Conservation (phyloP, 2,888 invertebrate genomes). For the Volucella zonaria region DNA sequence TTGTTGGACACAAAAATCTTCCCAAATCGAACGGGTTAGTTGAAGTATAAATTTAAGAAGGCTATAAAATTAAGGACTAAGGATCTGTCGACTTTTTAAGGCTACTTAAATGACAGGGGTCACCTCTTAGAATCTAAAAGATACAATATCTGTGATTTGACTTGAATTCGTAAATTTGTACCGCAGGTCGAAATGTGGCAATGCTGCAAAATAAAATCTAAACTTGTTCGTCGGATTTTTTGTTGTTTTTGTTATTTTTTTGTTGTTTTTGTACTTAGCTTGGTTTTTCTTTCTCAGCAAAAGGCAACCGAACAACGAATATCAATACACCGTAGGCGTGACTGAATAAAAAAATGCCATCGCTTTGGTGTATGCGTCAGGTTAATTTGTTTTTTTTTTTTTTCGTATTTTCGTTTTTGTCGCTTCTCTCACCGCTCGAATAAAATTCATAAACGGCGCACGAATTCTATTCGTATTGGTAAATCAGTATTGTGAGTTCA, state of each 20-base stretch:
- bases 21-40: background rate
- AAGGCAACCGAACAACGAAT: constrained; percentile 68
- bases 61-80: background rate
- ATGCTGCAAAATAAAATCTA: constrained; percentile 58
- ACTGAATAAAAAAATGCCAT: constrained; percentile 73
- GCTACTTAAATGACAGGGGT: too few relatives aligned
- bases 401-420: constrained; percentile 40
- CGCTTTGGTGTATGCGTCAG: constrained; percentile 70
- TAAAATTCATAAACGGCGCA: constrained; percentile 36
- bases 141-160: constrained; percentile 3
- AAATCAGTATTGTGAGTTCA: constrained; percentile 52
- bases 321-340: constrained; percentile 72
- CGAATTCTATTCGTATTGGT: constrained; percentile 66
- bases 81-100: background rate
- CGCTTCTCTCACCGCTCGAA: too few relatives aligned
- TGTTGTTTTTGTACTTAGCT: constrained; percentile 51
- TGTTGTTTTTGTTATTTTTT: constrained; percentile 32
- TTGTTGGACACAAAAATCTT: too few relatives aligned
- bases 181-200: constrained; percentile 51
- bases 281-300: constrained; percentile 68
- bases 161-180: constrained; percentile 11
- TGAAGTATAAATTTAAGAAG: background rate
- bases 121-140: background rate
- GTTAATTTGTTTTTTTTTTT: constrained; percentile 56
- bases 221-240: constrained; percentile 52